Conservation (phyloP, 2,797 vertebrate genomes). For the Pseudomugil gertrudae region DNA sequence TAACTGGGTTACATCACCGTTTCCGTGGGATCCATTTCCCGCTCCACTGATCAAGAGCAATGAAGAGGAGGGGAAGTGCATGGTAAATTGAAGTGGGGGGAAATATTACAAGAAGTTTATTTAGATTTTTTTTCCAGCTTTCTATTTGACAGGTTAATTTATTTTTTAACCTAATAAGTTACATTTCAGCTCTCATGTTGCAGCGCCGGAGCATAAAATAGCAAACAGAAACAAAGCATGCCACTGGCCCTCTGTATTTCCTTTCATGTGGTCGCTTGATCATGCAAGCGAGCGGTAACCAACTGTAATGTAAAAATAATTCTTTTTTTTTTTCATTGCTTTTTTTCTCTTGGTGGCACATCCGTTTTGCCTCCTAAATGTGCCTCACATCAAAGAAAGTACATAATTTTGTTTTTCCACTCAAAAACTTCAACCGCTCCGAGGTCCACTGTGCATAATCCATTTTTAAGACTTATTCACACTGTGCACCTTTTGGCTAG, state of each 20-base stretch:
- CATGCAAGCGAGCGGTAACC: slow-evolving; percentile 58
- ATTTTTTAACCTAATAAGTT: slow-evolving; percentile 26
- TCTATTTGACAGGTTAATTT: slow-evolving; percentile 13
- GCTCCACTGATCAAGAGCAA: slow-evolving; percentile 62
- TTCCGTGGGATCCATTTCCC: slow-evolving; percentile 64
- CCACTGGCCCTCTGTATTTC: slow-evolving; percentile 23
- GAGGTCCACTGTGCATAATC: slow-evolving; percentile 68
- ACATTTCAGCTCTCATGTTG: slow-evolving; percentile 41
- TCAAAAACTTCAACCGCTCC: slow-evolving; percentile 51
- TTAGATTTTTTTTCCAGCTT: neutral
- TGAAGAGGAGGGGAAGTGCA: slow-evolving; percentile 24
- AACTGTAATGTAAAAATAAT: slow-evolving; percentile 56
- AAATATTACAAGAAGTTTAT: slow-evolving; percentile 1
- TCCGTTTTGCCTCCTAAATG: slow-evolving; percentile 67
- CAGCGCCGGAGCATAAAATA: slow-evolving; percentile 38
- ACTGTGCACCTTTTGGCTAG: slow-evolving; percentile 56
- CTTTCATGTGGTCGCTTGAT: slow-evolving; percentile 70
- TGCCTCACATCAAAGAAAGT: slow-evolving; percentile 69
- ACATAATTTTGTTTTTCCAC: slow-evolving; percentile 58
- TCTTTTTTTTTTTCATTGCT: neutral
- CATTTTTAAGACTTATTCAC: slow-evolving; percentile 59
- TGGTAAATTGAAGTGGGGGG: neutral
- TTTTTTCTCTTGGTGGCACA: slow-evolving; percentile 53
- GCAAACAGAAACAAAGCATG: slow-evolving; percentile 30
- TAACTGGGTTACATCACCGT: slow-evolving; percentile 60